These are phyloP conservation scores for Falco columbarius DNA, from an alignment of 2,797 vertebrate genomes.

Conservation along the genomic window DNA sequence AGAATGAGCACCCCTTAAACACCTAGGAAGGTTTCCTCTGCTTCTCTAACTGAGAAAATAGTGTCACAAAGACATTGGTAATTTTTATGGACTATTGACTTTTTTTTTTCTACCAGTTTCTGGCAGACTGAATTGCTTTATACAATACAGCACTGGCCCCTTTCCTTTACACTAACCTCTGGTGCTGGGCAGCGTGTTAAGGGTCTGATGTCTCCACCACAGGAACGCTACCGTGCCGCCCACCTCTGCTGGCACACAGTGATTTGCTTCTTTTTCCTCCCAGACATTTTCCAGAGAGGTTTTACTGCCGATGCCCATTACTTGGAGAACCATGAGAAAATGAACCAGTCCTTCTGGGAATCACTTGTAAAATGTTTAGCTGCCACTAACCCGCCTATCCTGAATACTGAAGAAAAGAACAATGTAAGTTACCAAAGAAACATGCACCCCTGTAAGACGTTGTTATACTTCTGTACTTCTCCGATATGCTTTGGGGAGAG, in stretches of 20 bases:
- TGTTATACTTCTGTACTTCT: not conserved
- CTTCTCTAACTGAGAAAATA: not conserved
- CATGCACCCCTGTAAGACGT: not conserved
- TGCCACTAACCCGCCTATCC: conserved; percentile 11
- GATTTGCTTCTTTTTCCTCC: not conserved
- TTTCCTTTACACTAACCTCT: not conserved
- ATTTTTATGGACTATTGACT: not conserved
- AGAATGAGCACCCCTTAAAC: not conserved
- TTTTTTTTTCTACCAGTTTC: not conserved
- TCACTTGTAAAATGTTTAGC: conserved; percentile 46
- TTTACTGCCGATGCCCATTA: conserved; percentile 45
- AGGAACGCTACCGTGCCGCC: not conserved
- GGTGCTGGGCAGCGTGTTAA: not conserved
- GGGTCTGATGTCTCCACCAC: not conserved
- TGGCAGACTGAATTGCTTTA: not conserved
- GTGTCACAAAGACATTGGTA: not conserved
- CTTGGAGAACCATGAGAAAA: conserved; percentile 31
- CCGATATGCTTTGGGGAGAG: not conserved
- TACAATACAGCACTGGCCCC: not conserved
- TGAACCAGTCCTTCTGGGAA: conserved; percentile 44
- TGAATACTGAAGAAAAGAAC: conserved; percentile 40
- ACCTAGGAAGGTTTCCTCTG: not conserved
- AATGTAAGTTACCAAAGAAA: conserved; percentile 14
- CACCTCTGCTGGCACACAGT: not conserved
- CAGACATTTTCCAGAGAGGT: conserved; percentile 1